Conservation (phyloP, 2,888 invertebrate species). For the Cryptus viduatorius region DNA sequence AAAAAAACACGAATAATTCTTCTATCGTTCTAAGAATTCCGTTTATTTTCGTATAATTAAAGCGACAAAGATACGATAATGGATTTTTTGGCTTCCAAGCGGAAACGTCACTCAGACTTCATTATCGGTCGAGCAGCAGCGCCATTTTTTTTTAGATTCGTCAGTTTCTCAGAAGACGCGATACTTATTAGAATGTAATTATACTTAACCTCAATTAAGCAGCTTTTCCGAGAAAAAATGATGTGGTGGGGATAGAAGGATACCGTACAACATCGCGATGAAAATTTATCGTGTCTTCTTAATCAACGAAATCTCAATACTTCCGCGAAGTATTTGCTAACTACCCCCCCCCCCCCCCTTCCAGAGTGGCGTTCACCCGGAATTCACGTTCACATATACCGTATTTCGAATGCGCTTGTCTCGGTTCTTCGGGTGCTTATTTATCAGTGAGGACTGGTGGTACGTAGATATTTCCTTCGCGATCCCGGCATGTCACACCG, state of each 20-base stretch:
- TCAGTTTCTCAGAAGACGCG: not conserved
- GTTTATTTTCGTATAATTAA: too few species aligned
- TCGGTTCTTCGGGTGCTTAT: not conserved
- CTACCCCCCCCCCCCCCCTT: slow-evolving; percentile 54
- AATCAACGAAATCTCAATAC: slow-evolving; percentile 45
- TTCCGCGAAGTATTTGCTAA: slow-evolving; percentile 62
- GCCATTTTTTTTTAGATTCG: too few species aligned
- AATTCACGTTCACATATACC: slow-evolving; percentile 26
- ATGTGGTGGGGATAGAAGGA: too few species aligned
- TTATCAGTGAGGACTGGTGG: slow-evolving; percentile 24
- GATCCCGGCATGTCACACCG: slow-evolving; percentile 42
- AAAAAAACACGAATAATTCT: too few species aligned
- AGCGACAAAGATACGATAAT: too few species aligned
- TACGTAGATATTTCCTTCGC: slow-evolving; percentile 33
- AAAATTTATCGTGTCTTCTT: slow-evolving; percentile 20
- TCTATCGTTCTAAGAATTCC: too few species aligned
- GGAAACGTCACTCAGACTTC: too few species aligned
- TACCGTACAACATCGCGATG: not conserved
- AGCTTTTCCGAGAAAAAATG: not conserved
- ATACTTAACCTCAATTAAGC: slow-evolving; percentile 46
- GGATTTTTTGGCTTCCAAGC: too few species aligned
- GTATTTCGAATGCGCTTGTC: slow-evolving; percentile 11
- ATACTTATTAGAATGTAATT: slow-evolving; percentile 25
- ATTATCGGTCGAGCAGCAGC: too few species aligned
- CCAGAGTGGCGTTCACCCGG: slow-evolving; percentile 19